Percentiles rank a stretch among this genome's conserved stretches.
phyloP scores from a whole-genome alignment of 2,888 invertebrate species.

The Steromphala cineraria region DNA sequence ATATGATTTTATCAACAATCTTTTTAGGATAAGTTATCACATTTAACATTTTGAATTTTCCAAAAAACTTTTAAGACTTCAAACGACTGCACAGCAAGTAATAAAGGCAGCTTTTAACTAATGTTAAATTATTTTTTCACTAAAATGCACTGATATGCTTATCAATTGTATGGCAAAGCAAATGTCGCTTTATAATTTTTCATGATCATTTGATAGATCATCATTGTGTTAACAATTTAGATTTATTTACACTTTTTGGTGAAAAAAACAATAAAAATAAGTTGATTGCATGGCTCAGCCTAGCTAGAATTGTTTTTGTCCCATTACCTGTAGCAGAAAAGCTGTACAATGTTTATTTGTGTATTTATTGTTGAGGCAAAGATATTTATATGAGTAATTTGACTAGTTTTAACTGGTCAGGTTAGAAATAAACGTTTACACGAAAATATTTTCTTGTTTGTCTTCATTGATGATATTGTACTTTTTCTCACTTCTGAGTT shows the following conservation, averaged over 20 bases:
- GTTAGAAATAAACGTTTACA: slow-evolving; percentile 36
- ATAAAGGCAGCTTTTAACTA: no score
- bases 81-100: no score
- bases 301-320: slow-evolving; percentile 22
- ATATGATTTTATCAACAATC: no score
- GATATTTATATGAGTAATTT: slow-evolving; percentile 36
- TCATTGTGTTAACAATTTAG: not conserved
- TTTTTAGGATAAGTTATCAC: no score
- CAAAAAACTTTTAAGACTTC: no score
- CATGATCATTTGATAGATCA: not conserved
- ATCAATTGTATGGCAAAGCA: not conserved
- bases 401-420: slow-evolving; percentile 29
- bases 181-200: not conserved
- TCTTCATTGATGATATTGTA: no score
- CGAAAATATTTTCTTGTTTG: not conserved
- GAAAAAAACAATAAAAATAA: slow-evolving; percentile 1
- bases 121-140: not conserved
- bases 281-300: slow-evolving; percentile 22
- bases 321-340: slow-evolving; percentile 18
- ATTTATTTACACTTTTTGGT: not conserved
- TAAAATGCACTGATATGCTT: not conserved
- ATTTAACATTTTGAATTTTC: no score
- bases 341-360: slow-evolving; percentile 28
- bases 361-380: slow-evolving; percentile 34
- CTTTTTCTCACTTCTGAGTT: no score